Evolutionary conservation across 2,113 vertebrate genomes (phyloP), one percentile per base, ranked within the genome.

Genomic region (Peucedramus taeniatus): DNA sequence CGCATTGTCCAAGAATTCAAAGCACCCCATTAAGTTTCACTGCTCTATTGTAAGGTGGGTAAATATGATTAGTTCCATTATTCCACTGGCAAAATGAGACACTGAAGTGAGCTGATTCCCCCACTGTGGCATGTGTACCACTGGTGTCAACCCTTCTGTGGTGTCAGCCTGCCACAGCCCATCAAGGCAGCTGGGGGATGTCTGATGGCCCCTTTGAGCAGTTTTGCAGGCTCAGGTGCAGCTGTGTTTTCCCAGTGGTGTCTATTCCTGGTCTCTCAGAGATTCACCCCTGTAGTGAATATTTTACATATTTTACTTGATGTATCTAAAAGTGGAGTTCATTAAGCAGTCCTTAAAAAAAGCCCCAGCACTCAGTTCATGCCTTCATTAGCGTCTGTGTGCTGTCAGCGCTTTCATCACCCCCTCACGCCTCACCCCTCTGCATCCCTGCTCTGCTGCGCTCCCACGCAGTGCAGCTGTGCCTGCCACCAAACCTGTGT

Each of bases 41-140:
- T 56, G 7, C 3, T 42, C 54, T 26, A 61, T 61, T 92, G 42
- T 56, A 31, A 91, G 54, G 65, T 66, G 83, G 66, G 77, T 88
- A 94, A 95, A 96, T 95, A 89, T n/a, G 57, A 94, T 93, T 66
- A 94, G 71, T 53, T 78, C 92, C 64, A 72, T 96, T 92, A 87
- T 94, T 39, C 87, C 56, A 10, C 37, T 56, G 80, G 65, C 74
- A 90, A 69, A 91, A 75, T 4, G 81, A 69, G 33, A 19, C 18
- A 22, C 63, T 53, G 89, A 47, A 71, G 42, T 26, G 72, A 59
- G 57, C 37, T 2, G 68, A 57, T 79, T 86, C 65, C 72, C 91
- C 91, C 74, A 80, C 60, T 79, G 93, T 51, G 81, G 65, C 59
- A n/a, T 3, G 27, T 1, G 47, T 49, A 10, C 21, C 4, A 8